Base-by-base conservation (phyloP, 2,113 vertebrate species). In the Mugil cephalus region DNA sequence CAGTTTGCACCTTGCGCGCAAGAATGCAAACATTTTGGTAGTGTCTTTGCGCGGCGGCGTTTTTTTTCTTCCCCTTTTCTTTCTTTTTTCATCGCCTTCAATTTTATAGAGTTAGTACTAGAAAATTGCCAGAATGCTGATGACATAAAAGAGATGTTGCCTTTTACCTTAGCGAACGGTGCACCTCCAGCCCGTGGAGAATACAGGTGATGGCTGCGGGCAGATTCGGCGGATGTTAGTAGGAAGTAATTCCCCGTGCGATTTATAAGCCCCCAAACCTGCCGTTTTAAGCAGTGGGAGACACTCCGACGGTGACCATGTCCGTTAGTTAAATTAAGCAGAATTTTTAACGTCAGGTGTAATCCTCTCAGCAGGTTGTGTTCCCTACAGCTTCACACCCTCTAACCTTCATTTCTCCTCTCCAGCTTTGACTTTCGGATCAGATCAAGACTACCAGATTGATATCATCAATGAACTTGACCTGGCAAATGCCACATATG, bases 401-500 rank as follows among this genome's bases (percentile, higher is more conserved):
- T 73, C 55, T 86, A 77, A 82, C 69, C 74, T 70, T 51, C 48
- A 18, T 76, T 36, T 77, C 55, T 77, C 69, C 82, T 60, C 79
- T 66, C 34, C 89, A 98, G 96, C 93, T 92, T 65, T 94, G 88
- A 95, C 94, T 85, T 94, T 95, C 86, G 96, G 96, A 86, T 93
- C 94, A 87, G 97, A 97, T 89, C 95, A 94, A 66, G 94, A 94
- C 70, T 94, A 97, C 86, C 96, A 98, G 89, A 93, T 98, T 88
- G 97, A 99, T 88, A 88, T 99, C 62, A 95, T 97, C 89, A 84
- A 93, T 7, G 97, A 98, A 75, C 91, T 99, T 74, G 96, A 97
- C 89, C 94, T 96, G 55, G 93, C 94, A 77, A 98, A 98, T 73
- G 94, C 95, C 76, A 97, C 96, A 18, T 81, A 93, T 77, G 97